Base-by-base conservation (phyloP, 2,888 invertebrate genomes). In the Phortica magna region DNA sequence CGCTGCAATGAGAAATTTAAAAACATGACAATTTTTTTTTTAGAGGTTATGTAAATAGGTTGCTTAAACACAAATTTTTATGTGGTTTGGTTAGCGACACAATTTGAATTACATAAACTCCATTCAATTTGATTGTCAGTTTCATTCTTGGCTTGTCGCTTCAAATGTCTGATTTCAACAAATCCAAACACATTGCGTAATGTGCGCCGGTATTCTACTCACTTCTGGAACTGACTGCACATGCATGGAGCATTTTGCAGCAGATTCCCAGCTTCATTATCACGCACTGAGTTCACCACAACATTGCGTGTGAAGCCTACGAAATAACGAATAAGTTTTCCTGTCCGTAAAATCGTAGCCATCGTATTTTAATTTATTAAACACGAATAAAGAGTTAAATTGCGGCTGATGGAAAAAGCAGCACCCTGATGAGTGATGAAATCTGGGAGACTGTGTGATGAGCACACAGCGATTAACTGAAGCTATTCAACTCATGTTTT, bases 301-400 rank as follows among this genome's bases (percentile, higher is more conserved):
- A 95, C 93, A 85, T 94, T 95, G 84, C 95, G 93, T 57, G 95
- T 95, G 83, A 95, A 94, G 85, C 95, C 95, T 81, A 95, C 94
- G 88, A 95, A 95, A 91, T 95, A 95, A 82, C 95, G 93, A 81
- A 95, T 93, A 92, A 95, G 94, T 92, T 95, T 96, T 53, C 95
- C 95, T 74, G 95, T 95, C 85, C 96, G 93, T 61, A 92, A 81
- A 78, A 92, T 92, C 80, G 92, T 91, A 80, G 92, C 91, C 92
- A 92, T 92, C 31, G 59, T 76, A 19, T 79, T 76, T 83, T 78
- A 79, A 80, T 81, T 79, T 75, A 74, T 74, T 70, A 81, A 83
- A 59, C 78, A 59, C 59, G 7, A 17, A 59, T 12, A 3, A 59
- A 3, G 17, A 59, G n/a, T n/a, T 5, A 17, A 17, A n/a, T 48